Conservation (phyloP, 2,888 invertebrate genomes). For the Eristalinus aeneus region DNA sequence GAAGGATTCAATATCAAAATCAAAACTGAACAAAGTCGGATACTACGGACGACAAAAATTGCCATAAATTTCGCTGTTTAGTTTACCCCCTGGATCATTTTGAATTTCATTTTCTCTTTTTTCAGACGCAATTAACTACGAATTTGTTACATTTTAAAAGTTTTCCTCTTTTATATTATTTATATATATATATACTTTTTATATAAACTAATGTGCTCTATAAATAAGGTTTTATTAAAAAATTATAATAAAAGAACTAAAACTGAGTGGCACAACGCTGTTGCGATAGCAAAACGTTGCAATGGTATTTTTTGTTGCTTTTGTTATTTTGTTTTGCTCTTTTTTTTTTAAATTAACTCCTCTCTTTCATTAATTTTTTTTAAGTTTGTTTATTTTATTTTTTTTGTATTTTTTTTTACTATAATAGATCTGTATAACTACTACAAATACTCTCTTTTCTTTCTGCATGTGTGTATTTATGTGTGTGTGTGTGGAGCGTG, state of each 20-base stretch:
- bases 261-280: slow-evolving; percentile 71
- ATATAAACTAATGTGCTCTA: slow-evolving; percentile 73
- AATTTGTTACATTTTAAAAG: slow-evolving; percentile 62
- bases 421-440: slow-evolving; percentile 72
- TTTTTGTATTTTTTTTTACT: slow-evolving; percentile 69
- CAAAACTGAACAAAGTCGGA: background rate
- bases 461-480: slow-evolving; percentile 72
- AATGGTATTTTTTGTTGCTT: slow-evolving; percentile 48
- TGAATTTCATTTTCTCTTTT: slow-evolving; percentile 47
- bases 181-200: slow-evolving; percentile 62
- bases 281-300: slow-evolving; percentile 57
- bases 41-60: background rate
- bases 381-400: slow-evolving; percentile 57
- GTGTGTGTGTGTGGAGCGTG: slow-evolving; percentile 74
- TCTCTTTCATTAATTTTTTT: slow-evolving; percentile 65
- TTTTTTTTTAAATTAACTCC: slow-evolving; percentile 68
- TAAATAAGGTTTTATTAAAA: slow-evolving; percentile 70
- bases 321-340: slow-evolving; percentile 53
- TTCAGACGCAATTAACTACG: slow-evolving; percentile 61
- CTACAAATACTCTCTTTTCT: slow-evolving; percentile 72
- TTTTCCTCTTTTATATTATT: slow-evolving; percentile 47
- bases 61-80: background rate
- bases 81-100: background rate
- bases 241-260: slow-evolving; percentile 69
- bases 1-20: background rate